These are phyloP conservation scores for Enteromius afrohamiltoni DNA, from an alignment of 2,797 vertebrate species.

Conservation along the genomic window DNA sequence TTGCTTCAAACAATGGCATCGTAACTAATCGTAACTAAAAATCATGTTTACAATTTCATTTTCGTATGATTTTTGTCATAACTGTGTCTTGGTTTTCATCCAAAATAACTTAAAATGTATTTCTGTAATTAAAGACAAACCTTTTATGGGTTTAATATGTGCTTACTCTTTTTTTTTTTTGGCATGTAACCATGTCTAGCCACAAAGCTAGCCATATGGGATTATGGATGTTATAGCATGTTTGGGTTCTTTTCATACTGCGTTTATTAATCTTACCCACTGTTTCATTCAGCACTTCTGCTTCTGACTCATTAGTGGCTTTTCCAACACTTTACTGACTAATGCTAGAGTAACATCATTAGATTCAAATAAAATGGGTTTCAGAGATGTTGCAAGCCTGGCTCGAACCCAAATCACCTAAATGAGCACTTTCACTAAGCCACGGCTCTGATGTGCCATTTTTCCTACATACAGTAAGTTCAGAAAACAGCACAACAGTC, in stretches of 20 bases:
- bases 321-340: neutral
- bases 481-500: neutral
- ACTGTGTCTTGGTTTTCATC: too few species aligned
- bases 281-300: neutral
- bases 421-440: neutral
- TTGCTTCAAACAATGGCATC: too few species aligned
- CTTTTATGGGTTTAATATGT: neutral
- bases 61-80: too few species aligned
- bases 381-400: constrained; percentile 1
- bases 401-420: neutral
- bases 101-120: too few species aligned
- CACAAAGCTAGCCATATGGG: too few species aligned
- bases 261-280: neutral
- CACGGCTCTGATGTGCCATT: neutral
- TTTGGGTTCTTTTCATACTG: neutral
- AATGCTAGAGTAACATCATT: neutral
- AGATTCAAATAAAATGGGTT: neutral
- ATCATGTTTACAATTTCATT: too few species aligned
- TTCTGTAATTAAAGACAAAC: too few species aligned
- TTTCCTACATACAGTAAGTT: neutral
- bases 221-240: neutral
- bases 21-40: too few species aligned
- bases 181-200: neutral
- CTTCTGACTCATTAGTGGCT: neutral
- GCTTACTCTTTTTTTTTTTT: neutral